phyloP scores from a whole-genome alignment of 1,140 invertebrate genomes.

The Tetragnatha versicolor region DNA sequence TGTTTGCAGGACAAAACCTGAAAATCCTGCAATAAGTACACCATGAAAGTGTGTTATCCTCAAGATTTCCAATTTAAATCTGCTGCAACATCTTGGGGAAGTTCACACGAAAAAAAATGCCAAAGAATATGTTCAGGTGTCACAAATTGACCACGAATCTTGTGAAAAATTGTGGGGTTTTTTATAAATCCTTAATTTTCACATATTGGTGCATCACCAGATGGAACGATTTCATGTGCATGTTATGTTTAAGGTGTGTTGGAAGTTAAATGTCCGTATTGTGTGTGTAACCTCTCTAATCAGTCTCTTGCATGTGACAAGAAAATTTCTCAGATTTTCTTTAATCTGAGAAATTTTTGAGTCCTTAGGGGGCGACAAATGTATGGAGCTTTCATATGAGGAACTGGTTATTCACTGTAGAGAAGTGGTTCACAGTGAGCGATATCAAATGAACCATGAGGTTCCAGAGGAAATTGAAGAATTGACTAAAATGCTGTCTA shows the following conservation, averaged over 20 bases:
- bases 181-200: slow-evolving; percentile 48
- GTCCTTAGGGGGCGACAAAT: too few relatives aligned
- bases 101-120: not conserved
- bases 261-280: slow-evolving; percentile 62
- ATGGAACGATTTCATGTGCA: slow-evolving; percentile 62
- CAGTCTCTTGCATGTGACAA: not conserved
- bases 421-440: too few relatives aligned
- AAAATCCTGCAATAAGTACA: not conserved
- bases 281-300: not conserved
- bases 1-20: not conserved
- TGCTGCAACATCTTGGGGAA: not conserved
- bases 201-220: slow-evolving; percentile 63
- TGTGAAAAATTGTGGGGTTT: not conserved
- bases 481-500: not conserved
- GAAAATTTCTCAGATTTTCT: too few relatives aligned
- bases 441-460: too few relatives aligned
- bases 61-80: not conserved
- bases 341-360: too few relatives aligned
- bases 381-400: too few relatives aligned
- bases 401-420: too few relatives aligned
- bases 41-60: not conserved
- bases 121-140: not conserved
- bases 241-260: slow-evolving; percentile 54
- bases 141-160: not conserved
- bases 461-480: not conserved